Base-by-base conservation (phyloP, 1,140 invertebrate genomes). In the Drosophila ercepeae region DNA sequence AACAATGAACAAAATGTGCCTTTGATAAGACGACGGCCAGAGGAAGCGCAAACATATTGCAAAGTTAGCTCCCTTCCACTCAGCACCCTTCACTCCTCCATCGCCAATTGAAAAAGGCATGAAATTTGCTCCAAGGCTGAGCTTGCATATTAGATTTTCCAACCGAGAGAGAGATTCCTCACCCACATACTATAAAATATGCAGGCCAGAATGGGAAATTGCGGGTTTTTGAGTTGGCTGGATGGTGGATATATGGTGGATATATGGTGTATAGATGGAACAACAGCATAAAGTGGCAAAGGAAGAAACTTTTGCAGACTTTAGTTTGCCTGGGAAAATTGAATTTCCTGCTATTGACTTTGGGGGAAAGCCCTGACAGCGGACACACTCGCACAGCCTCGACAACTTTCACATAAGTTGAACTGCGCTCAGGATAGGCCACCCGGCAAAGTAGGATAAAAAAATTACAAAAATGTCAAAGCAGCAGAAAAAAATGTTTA, bases 261-360 rank as follows among this genome's bases (percentile, higher is more conserved):
- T 41, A 14, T 5, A 13, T 16, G 54, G 11, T 49, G 32, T 9
- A 8, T 39, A 16, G 13, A 39, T 29, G 46, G 34, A 65, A 63
- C 32, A 41, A 49, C 32, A 50, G 27, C 41, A 42, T 29, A 50
- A 64, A 44, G 19, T 16, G 45, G 27, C 9, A 34, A 13, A 34
- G 46, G 49, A 42, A 51, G 36, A 63, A 73, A 73, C 69, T 63
- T 73, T 73, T 46, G 32, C 70, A 68, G 71, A 75, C 72, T 75
- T 75, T 75, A 61, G 73, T 81, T 71, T 70, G 71, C 55, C 57
- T 32, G 53, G 65, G 64, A 72, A 81, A 81, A 81, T 81, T 81
- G 72, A 75, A 81, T 81, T 81, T 81, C 67, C 78, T 79, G 67
- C 55, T 75, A 75, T 75, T 70, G 65, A 67, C 60, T 72, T 52